Base-by-base conservation (phyloP, 30 jellyfish, hydroid and myxozoan genomes). In the Aurelia sp. region DNA sequence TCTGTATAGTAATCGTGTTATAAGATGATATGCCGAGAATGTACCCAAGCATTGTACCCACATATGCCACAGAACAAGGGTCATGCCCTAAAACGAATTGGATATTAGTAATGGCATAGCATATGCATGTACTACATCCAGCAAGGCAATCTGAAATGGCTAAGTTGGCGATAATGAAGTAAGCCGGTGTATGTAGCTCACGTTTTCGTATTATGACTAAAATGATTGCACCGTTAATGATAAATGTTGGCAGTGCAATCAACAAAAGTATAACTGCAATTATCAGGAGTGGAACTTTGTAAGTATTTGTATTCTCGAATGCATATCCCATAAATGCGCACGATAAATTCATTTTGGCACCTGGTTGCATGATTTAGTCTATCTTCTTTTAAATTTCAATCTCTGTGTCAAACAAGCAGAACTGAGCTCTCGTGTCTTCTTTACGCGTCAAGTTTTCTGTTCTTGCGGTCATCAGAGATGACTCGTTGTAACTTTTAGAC, bases 101-200 rank as follows among this genome's bases (percentile, higher is more conserved):
- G 4, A 84, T 72, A 19, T 86, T 53, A 13, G 68, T 72, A 16
- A 52, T 48, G 10, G 93, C 81, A 72, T 84, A 84, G 82, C 44
- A 84, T 4, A 74, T 12, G 58, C 57, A 84, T 13, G 82, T 81
- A 3, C 75, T 19, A 31, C 82, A 59, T 19, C 93, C 93, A 10
- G 82, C 52, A 52, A 84, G 76, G 73, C 71, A 83, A 41, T 83
- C 92, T 4, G 92, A 55, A 13, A 83, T 67, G 0, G 92, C 92
- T 19, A 83, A 85, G 61, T 83, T 83, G 20, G 41, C 69, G 19
- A 83, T 83, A 16, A 83, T 60, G 17, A 61, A 44, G 35, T 44
- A 83, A n/a, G 92, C 71, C 18, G 92, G 92, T 2, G 92, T 69
- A 30, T 70, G 82, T 59, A 83, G 58, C 62, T 83, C 92, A 5